Evolutionary conservation across 1,140 invertebrate genomes (phyloP).

Genomic region (Drosophila miranda): DNA sequence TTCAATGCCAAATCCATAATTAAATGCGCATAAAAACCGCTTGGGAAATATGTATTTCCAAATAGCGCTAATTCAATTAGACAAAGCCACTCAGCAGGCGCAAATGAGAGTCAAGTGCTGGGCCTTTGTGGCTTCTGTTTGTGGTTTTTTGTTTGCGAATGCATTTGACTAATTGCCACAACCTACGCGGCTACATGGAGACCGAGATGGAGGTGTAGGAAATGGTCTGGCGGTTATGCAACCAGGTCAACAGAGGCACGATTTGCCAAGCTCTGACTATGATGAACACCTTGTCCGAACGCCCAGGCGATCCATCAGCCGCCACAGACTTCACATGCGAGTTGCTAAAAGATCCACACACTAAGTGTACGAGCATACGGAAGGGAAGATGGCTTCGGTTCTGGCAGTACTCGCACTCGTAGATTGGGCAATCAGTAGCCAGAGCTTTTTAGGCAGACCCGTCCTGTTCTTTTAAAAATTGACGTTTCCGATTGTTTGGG

Average conservation of each 20-base stretch:
- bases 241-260: conserved; percentile 64
- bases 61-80: conserved; percentile 74
- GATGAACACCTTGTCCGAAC: conserved; percentile 56
- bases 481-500: conserved; percentile 4
- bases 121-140: conserved; percentile 34
- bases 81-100: conserved; percentile 42
- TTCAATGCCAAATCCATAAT: conserved; percentile 56
- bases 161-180: conserved; percentile 61
- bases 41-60: conserved; percentile 31
- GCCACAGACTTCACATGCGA: conserved; percentile 26
- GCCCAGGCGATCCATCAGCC: conserved; percentile 48
- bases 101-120: conserved; percentile 41
- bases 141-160: conserved; percentile 24
- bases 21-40: conserved; percentile 66
- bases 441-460: conserved; percentile 1
- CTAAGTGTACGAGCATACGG: no score
- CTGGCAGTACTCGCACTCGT: neutral
- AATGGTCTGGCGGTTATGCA: conserved; percentile 66
- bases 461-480: conserved; percentile 27
- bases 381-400: conserved; percentile 4
- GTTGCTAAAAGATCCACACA: conserved; percentile 28
- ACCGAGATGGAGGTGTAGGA: conserved; percentile 44
- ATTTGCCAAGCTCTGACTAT: conserved; percentile 52
- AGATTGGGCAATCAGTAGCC: conserved; percentile 15
- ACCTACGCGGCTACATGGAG: conserved; percentile 20